These are phyloP conservation scores for Nasua narica DNA, from an alignment of 2,797 vertebrate genomes.

Conservation along the genomic window DNA sequence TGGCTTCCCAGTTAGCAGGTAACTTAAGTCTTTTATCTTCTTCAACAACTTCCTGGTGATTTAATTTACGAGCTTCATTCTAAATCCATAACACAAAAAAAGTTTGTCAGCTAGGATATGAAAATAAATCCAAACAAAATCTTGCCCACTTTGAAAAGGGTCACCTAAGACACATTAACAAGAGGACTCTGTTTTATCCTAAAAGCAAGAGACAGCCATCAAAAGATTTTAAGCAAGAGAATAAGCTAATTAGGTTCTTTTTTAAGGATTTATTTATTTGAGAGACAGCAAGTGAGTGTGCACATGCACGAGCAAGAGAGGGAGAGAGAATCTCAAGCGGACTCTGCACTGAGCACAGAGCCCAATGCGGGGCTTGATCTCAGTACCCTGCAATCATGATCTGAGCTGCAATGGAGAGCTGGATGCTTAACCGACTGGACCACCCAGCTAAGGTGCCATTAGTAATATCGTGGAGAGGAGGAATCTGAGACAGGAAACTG, in stretches of 20 bases:
- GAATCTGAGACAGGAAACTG: neutral
- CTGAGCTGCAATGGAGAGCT: too few species aligned
- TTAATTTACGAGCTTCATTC: constrained; percentile 96
- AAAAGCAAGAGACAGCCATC: neutral
- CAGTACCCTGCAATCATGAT: too few species aligned
- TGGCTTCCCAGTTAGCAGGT: constrained; percentile 96
- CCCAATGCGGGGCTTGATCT: too few species aligned
- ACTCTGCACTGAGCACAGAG: neutral
- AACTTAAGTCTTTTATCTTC: constrained; percentile 96
- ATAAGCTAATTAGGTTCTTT: neutral
- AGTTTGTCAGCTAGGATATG: neutral
- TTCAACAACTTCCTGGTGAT: constrained; percentile 95
- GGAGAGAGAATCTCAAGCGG: neutral
- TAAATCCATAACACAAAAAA: constrained; percentile 68
- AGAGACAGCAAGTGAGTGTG: neutral
- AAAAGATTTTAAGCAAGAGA: neutral
- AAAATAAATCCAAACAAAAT: neutral
- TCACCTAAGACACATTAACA: neutral
- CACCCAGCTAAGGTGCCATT: too few species aligned
- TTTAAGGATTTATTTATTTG: neutral
- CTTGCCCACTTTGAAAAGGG: neutral
- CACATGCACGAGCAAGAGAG: neutral
- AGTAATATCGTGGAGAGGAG: neutral
- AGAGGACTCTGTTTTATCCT: neutral
- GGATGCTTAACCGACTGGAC: too few species aligned